Evolutionary conservation across 2,888 invertebrate species (phyloP).

Genomic region (Drosophila demipolita): DNA sequence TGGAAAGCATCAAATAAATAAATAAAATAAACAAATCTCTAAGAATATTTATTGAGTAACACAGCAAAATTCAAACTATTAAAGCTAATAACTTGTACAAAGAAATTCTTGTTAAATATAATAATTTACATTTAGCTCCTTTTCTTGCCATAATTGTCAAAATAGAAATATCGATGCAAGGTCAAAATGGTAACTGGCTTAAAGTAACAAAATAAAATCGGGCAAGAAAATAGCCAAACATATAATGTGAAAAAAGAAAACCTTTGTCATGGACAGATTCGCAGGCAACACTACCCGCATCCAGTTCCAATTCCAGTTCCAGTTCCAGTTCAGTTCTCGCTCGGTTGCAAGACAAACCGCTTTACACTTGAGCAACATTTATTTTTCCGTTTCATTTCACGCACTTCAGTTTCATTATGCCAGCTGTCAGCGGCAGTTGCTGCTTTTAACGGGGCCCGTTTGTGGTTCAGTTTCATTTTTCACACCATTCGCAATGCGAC

Average conservation of each 20-base stretch:
- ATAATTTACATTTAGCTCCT: slow-evolving; percentile 12
- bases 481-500: slow-evolving; percentile 67
- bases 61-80: background rate
- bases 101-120: background rate
- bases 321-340: slow-evolving; percentile 2
- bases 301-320: background rate
- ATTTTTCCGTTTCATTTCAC: slow-evolving; percentile 73
- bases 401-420: slow-evolving; percentile 71
- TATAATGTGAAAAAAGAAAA: slow-evolving; percentile 34
- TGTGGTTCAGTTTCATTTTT: slow-evolving; percentile 58
- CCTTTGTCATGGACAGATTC: slow-evolving; percentile 60
- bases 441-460: slow-evolving; percentile 52
- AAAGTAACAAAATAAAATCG: slow-evolving; percentile 9
- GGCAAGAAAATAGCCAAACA: background rate
- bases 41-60: background rate
- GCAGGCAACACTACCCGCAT: slow-evolving; percentile 4
- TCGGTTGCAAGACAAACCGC: slow-evolving; percentile 48
- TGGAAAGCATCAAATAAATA: background rate
- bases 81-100: background rate
- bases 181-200: slow-evolving; percentile 49
- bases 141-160: slow-evolving; percentile 28
- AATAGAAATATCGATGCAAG: slow-evolving; percentile 35
- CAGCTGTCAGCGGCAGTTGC: slow-evolving; percentile 69
- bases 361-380: slow-evolving; percentile 72
- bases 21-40: background rate